Percentiles rank a stretch among this genome's conserved stretches.
These are phyloP conservation scores for Nannoperca australis DNA, from an alignment of 2,797 vertebrate genomes.

Conservation along the genomic window DNA sequence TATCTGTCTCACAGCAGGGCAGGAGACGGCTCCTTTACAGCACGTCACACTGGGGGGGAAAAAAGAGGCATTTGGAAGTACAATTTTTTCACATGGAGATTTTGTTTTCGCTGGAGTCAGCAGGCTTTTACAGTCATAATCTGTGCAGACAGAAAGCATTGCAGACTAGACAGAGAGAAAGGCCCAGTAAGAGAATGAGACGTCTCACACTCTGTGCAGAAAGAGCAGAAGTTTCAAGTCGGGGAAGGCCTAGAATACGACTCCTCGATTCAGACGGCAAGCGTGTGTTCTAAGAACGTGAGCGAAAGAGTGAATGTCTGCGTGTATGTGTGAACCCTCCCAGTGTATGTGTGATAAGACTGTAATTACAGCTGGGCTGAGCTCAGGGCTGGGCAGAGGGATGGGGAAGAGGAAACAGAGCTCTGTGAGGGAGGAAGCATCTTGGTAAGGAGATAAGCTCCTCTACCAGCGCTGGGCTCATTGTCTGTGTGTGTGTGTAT, in stretches of 20 bases:
- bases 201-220: constrained; percentile 35
- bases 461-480: constrained; percentile 77
- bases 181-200: constrained; percentile 54
- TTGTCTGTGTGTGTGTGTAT: constrained; percentile 68
- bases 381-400: constrained; percentile 81
- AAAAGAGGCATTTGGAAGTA: constrained; percentile 54
- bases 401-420: constrained; percentile 83
- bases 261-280: constrained; percentile 66
- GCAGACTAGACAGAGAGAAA: constrained; percentile 38
- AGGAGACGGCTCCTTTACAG: constrained; percentile 47
- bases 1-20: constrained; percentile 58
- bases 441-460: constrained; percentile 86
- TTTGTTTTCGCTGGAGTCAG: constrained; percentile 62
- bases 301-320: constrained; percentile 64
- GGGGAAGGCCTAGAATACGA: constrained; percentile 63
- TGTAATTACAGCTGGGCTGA: constrained; percentile 85
- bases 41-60: constrained; percentile 40
- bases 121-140: constrained; percentile 53
- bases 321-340: constrained; percentile 62
- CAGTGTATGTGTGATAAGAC: constrained; percentile 80
- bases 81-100: constrained; percentile 65
- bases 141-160: constrained; percentile 51
- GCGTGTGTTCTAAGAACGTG: constrained; percentile 60
- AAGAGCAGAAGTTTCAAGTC: constrained; percentile 76
- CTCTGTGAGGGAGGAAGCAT: constrained; percentile 82